These are phyloP conservation scores for Todus mexicanus DNA, from an alignment of 2,797 vertebrate species.

Conservation along the genomic window DNA sequence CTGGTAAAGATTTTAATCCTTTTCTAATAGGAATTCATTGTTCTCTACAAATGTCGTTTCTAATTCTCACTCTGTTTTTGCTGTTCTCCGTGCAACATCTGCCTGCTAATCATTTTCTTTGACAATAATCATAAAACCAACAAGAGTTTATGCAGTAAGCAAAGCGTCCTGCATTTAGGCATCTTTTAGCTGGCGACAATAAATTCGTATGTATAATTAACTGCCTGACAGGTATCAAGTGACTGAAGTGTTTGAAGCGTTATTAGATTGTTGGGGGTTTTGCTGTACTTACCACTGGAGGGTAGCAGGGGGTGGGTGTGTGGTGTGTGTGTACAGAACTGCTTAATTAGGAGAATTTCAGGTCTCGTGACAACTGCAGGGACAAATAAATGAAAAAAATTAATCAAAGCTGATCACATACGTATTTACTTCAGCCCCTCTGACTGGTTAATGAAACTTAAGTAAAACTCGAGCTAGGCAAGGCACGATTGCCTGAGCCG, in stretches of 20 bases:
- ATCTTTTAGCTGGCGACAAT: not conserved
- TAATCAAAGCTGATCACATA: not conserved
- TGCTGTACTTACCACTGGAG: not conserved
- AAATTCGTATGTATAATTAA: not conserved
- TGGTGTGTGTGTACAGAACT: not conserved
- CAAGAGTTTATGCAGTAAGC: not conserved
- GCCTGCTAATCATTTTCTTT: constrained; percentile 1
- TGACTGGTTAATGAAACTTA: not conserved
- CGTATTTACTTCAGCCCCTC: not conserved
- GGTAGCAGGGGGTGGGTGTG: no score
- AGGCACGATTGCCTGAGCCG: not conserved
- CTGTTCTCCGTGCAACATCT: not conserved
- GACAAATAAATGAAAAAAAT: not conserved
- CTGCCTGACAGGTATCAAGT: not conserved
- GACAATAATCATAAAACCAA: not conserved
- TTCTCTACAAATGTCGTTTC: not conserved
- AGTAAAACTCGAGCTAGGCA: not conserved
- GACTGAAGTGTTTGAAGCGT: not conserved
- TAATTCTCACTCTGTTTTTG: not conserved
- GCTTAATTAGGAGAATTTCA: not conserved
- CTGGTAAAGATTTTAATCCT: not conserved
- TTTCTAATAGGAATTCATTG: not conserved
- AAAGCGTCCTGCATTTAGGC: not conserved
- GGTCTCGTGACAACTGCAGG: not conserved
- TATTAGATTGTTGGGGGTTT: not conserved